A percentile compares a stretch with the other conserved stretches of the same genome.
Conservation (phyloP, 2,113 vertebrate genomes). For the Rhagologus leucostigma region DNA sequence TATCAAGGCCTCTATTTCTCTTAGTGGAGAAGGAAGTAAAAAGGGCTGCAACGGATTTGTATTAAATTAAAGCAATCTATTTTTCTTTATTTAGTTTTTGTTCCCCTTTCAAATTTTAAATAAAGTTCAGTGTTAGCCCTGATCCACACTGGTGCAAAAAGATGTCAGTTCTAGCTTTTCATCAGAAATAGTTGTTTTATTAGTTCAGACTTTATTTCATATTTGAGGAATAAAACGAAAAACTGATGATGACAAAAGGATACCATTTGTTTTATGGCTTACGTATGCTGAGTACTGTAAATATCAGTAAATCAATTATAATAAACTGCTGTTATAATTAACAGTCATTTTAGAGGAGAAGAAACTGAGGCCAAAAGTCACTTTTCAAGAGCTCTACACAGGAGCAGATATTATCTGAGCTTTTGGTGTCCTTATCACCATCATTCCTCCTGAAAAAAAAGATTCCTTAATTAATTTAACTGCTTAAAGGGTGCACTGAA, state of each 20-base stretch:
- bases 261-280: background rate
- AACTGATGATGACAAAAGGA: background rate
- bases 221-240: background rate
- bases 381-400: background rate
- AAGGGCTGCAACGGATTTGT: background rate
- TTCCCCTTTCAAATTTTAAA: background rate
- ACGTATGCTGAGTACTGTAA: background rate
- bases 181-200: background rate
- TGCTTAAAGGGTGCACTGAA: background rate
- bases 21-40: background rate
- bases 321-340: background rate
- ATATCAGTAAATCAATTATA: background rate
- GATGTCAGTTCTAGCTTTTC: rapidly evolving
- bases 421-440: rapidly evolving
- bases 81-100: background rate
- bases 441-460: background rate
- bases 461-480: background rate
- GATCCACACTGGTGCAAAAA: background rate
- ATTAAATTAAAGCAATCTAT: background rate
- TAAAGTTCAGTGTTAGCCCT: background rate
- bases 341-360: background rate
- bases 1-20: background rate
- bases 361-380: background rate
- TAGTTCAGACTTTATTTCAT: background rate
- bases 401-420: background rate